Base-by-base conservation (phyloP, 2,113 vertebrate genomes). In the Coracopsis vasa region DNA sequence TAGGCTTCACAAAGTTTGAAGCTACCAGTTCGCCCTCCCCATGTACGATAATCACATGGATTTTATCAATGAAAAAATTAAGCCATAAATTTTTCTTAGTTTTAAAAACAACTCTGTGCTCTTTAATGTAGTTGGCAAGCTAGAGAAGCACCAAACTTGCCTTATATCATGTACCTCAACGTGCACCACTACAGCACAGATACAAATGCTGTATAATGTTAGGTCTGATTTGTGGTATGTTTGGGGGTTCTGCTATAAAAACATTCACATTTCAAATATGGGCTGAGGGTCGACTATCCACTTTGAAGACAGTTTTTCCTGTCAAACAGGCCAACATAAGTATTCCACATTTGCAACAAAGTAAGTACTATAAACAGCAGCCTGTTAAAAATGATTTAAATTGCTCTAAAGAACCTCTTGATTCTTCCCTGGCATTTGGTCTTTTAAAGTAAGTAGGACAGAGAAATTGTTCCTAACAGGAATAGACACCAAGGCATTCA, bases 381-480 rank as follows among this genome's bases (percentile, higher is more conserved):
- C 80, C 70, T 80, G 83, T 81, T 96, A 88, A 96, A 96, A 94
- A 94, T 94, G 6, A 91, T 94, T 94, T 94, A 93, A 97, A 94
- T 88, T 92, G 78, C 83, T 92, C 66, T 75, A 47, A 97, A 96
- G 92, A 95, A 93, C 92, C 90, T 88, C 80, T 87, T 91, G 66
- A 85, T 95, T 96, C 80, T 82, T 96, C 95, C 66, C 69, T 91
- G 79, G 62, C 2, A 1, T 92, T 95, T 94, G 92, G 95, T 96
- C 95, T 95, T 94, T 95, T 85, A 92, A 96, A 95, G 54, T 94
- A 97, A 97, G 95, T 92, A 96, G 97, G 97, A 96, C 95, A 92
- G 88, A 91, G 94, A 92, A 96, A 96, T 93, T 88, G 92, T 77
- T 95, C 86, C 90, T 91, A 92, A 92, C 93, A 91, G 92, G 94